phyloP scores from a whole-genome alignment of 2,113 vertebrate genomes.

The Philantomba maxwellii region DNA sequence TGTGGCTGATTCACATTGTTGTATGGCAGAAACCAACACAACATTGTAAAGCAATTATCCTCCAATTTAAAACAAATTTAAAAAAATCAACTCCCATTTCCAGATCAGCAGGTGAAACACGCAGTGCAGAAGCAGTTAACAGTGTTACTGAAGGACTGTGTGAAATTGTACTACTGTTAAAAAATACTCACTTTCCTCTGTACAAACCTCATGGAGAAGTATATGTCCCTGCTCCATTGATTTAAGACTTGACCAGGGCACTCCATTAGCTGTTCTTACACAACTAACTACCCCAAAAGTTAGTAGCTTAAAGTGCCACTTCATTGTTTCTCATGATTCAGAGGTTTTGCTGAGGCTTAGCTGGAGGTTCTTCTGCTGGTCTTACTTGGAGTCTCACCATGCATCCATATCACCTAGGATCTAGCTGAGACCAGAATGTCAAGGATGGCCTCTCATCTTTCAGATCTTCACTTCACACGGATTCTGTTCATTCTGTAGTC shows the following conservation, averaged over 20 bases:
- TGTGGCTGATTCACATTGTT: neutral
- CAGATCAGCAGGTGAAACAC: neutral
- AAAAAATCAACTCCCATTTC: neutral
- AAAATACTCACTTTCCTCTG: neutral
- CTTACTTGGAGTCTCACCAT: neutral
- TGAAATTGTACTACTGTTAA: neutral
- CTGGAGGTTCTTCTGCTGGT: neutral
- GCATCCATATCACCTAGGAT: neutral
- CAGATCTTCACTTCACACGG: neutral
- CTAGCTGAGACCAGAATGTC: neutral
- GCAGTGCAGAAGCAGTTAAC: neutral
- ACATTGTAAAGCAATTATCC: neutral
- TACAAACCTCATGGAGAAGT: neutral
- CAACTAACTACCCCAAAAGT: neutral
- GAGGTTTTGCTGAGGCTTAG: neutral
- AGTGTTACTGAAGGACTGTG: neutral
- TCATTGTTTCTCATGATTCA: neutral
- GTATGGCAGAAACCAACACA: neutral
- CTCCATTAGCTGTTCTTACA: neutral
- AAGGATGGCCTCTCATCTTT: neutral
- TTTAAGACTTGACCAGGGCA: neutral
- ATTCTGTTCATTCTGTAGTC: neutral
- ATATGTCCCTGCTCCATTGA: neutral
- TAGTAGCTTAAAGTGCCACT: neutral
- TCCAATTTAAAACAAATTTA: neutral